Conservation (phyloP, 2,888 invertebrate species). For the Melangyna quadrimaculata region DNA sequence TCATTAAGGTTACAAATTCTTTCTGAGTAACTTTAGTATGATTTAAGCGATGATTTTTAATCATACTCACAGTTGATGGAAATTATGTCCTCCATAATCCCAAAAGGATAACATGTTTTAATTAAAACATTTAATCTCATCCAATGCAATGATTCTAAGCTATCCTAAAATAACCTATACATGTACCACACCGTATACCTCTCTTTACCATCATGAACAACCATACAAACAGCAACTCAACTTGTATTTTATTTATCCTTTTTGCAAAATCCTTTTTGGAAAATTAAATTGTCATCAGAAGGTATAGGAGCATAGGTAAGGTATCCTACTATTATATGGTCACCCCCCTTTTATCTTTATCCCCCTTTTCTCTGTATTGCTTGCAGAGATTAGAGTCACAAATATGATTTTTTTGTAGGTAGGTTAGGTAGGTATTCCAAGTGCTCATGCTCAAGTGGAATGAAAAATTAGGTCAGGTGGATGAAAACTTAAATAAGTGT, state of each 20-base stretch:
- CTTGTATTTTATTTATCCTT: constrained; percentile 27
- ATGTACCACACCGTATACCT: not conserved
- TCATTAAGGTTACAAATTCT: no score
- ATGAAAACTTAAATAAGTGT: constrained; percentile 69
- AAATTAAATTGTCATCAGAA: constrained; percentile 68
- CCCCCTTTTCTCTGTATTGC: not conserved
- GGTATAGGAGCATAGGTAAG: constrained; percentile 34
- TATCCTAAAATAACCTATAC: not conserved
- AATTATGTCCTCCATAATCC: constrained; percentile 24
- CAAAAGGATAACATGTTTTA: constrained; percentile 66
- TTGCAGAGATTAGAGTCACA: constrained; percentile 46
- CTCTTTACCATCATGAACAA: not conserved
- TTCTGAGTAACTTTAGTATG: not conserved
- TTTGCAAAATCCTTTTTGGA: constrained; percentile 49
- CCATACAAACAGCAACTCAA: constrained; percentile 14
- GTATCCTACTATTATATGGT: not conserved
- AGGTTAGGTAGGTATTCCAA: no score
- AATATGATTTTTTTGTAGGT: constrained; percentile 54
- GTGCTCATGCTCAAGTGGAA: constrained; percentile 2
- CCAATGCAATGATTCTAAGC: constrained; percentile 52
- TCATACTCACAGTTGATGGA: constrained; percentile 41
- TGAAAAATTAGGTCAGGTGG: constrained; percentile 59
- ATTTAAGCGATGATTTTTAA: constrained; percentile 54
- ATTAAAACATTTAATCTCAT: constrained; percentile 63
- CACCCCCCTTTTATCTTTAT: not conserved